phyloP scores from a whole-genome alignment of 2,113 vertebrate species.

The Hemiprocne comata region DNA sequence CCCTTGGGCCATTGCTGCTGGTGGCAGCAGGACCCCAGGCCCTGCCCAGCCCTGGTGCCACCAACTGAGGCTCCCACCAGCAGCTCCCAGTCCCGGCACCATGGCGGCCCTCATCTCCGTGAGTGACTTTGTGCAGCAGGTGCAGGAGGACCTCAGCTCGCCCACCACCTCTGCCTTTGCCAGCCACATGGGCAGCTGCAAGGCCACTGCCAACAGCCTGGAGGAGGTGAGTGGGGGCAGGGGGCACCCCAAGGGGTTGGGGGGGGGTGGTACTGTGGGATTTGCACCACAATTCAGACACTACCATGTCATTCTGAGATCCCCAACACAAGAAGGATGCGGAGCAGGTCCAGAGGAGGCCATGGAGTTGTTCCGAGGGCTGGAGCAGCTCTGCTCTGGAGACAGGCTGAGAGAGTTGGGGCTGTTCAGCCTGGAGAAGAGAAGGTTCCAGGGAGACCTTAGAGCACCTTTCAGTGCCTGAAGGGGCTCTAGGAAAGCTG shows the following conservation, averaged over 20 bases:
- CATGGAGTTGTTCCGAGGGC: too few relatives aligned
- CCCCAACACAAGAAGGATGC: too few relatives aligned
- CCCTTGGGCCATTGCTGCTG: not conserved
- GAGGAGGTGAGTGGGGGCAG: slow-evolving; percentile 57
- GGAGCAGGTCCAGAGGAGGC: too few relatives aligned
- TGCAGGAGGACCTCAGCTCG: slow-evolving; percentile 74
- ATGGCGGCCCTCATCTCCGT: slow-evolving; percentile 71
- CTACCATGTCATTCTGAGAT: too few relatives aligned
- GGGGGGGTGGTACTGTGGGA: rapidly evolving
- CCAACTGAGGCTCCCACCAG: rapidly evolving
- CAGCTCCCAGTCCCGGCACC: not conserved
- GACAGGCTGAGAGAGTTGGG: too few relatives aligned
- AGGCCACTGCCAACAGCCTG: slow-evolving; percentile 62
- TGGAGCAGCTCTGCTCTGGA: too few relatives aligned
- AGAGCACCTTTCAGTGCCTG: too few relatives aligned
- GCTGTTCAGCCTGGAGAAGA: too few relatives aligned
- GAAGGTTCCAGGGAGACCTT: too few relatives aligned
- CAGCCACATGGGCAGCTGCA: slow-evolving; percentile 66
- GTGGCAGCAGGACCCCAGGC: not conserved
- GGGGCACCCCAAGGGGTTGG: too few relatives aligned
- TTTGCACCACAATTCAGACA: not conserved
- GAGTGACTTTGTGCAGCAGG: slow-evolving; percentile 65
- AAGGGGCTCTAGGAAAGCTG: too few relatives aligned
- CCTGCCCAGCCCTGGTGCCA: rapidly evolving
- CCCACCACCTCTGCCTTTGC: slow-evolving; percentile 74